Conservation (phyloP, 2,113 vertebrate species). For the Mobula birostris region DNA sequence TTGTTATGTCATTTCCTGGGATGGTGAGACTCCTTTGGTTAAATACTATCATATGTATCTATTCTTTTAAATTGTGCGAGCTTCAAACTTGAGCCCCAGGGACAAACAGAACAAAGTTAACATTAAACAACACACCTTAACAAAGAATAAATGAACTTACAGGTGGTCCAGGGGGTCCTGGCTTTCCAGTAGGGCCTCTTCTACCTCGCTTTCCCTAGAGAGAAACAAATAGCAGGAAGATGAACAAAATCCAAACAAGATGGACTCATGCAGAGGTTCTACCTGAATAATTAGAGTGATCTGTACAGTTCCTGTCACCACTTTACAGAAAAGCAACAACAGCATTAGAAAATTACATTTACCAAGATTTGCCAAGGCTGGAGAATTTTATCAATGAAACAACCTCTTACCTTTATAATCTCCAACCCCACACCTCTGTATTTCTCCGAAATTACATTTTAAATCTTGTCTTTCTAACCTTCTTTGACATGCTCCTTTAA, state of each 20-base stretch:
- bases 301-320: no score
- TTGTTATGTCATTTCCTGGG: not conserved
- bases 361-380: no score
- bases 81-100: not conserved
- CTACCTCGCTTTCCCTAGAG: constrained; percentile 67
- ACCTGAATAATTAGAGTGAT: not conserved
- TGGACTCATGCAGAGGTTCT: not conserved
- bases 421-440: not conserved
- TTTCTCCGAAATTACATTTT: not conserved
- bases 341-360: no score
- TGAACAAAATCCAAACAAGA: not conserved
- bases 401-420: not conserved
- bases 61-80: not conserved
- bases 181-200: constrained; percentile 60
- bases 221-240: constrained; percentile 36
- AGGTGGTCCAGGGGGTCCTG: constrained; percentile 62
- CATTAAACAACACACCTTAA: not conserved
- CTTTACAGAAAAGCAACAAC: no score
- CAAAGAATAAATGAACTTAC: constrained; percentile 54
- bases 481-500: not conserved
- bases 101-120: not conserved
- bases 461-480: not conserved
- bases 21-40: not conserved
- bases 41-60: not conserved
- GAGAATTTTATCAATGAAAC: not conserved